A percentile compares a stretch with the other conserved stretches of the same genome.
phyloP scores from a whole-genome alignment of 2,797 vertebrate species.

The Capromys pilorides region DNA sequence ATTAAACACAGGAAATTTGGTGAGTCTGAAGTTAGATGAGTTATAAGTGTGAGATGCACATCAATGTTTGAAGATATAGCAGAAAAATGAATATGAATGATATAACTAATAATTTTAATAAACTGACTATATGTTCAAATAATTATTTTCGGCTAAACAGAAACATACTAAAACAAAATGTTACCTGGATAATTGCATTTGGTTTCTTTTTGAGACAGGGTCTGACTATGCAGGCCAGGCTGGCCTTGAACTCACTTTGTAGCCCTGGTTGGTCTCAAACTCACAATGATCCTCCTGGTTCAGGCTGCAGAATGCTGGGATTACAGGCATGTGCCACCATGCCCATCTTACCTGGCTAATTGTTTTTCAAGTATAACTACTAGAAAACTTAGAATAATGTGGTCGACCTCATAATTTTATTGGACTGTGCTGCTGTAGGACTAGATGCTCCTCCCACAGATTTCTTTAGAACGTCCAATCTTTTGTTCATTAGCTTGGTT shows the following conservation, averaged over 20 bases:
- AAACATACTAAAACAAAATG: neutral
- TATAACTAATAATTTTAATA: neutral
- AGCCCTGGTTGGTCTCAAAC: too few species aligned
- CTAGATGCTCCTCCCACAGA: neutral
- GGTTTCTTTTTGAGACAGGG: too few species aligned
- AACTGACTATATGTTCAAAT: conserved; percentile 11
- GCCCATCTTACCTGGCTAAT: neutral
- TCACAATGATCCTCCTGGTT: too few species aligned
- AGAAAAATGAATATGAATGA: neutral
- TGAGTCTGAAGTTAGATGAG: neutral
- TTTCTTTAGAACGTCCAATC: neutral
- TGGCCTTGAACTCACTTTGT: too few species aligned
- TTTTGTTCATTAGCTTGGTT: neutral
- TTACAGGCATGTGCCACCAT: too few species aligned
- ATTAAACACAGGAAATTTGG: neutral
- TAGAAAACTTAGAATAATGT: neutral
- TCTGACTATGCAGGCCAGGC: too few species aligned
- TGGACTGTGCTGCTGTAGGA: neutral
- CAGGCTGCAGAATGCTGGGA: too few species aligned
- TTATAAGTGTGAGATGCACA: neutral
- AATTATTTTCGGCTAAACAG: neutral
- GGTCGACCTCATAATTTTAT: neutral
- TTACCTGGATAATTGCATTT: neutral
- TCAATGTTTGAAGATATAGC: neutral
- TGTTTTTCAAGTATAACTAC: neutral